Percentiles rank a stretch among this genome's conserved stretches.
Evolutionary conservation across 2,888 invertebrate species (phyloP).

Genomic region (Taphrorychus bicolor): DNA sequence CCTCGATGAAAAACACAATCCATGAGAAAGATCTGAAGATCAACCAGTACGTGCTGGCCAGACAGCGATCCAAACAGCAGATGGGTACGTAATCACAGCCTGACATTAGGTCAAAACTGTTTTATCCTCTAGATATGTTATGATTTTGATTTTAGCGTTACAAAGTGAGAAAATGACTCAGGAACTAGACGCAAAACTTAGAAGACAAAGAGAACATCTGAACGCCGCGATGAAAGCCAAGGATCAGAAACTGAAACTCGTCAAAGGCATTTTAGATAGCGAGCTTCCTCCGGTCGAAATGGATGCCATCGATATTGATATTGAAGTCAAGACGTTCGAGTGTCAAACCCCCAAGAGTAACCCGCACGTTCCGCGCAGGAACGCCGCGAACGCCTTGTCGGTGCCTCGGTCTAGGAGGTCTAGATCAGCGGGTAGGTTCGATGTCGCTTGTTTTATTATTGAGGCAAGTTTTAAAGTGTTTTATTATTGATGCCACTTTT

Average conservation of each 20-base stretch:
- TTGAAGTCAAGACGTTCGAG: conserved; percentile 27
- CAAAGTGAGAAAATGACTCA: conserved; percentile 79
- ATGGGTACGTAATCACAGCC: conserved; percentile 24
- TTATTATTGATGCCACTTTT: background rate
- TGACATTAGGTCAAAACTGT: background rate
- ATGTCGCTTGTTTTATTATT: too few relatives aligned
- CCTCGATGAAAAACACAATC: conserved; percentile 53
- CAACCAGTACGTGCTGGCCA: conserved; percentile 70
- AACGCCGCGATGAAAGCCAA: conserved; percentile 65
- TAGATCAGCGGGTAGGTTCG: conserved; percentile 75
- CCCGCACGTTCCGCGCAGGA: conserved; percentile 29
- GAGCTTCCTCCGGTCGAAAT: conserved; percentile 36
- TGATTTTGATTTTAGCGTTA: conserved; percentile 62
- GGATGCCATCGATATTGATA: conserved; percentile 14
- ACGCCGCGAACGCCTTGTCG: conserved; percentile 28
- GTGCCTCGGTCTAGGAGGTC: conserved; percentile 71
- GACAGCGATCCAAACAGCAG: conserved; percentile 71
- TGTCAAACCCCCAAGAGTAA: conserved; percentile 31
- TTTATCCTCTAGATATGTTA: conserved; percentile 1
- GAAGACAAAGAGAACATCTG: conserved; percentile 65
- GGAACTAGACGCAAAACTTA: conserved; percentile 70
- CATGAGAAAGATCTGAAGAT: conserved; percentile 71
- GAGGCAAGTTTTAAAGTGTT: background rate
- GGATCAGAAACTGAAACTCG: conserved; percentile 65
- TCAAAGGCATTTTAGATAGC: conserved; percentile 44